Percentiles rank a stretch among this genome's conserved stretches.
phyloP scores from a whole-genome alignment of 2,113 vertebrate genomes.

The Sylvietta virens region DNA sequence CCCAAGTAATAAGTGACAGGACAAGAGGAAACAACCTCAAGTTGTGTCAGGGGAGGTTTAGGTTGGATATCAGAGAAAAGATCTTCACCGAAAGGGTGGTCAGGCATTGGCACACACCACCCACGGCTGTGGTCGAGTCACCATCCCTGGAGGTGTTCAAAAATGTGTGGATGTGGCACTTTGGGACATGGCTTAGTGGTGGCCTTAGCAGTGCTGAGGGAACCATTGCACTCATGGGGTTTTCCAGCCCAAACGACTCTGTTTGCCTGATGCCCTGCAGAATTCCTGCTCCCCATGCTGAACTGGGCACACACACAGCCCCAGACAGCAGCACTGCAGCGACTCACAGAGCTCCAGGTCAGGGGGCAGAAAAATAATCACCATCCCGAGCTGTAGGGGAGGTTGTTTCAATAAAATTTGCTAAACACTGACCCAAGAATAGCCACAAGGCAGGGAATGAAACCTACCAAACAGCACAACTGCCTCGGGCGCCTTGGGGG shows the following conservation, averaged over 20 bases:
- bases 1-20: background rate
- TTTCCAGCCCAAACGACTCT: background rate
- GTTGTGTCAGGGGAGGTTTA: background rate
- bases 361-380: background rate
- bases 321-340: background rate
- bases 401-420: background rate
- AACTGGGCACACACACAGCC: background rate
- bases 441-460: background rate
- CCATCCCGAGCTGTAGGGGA: background rate
- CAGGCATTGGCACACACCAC: accelerated
- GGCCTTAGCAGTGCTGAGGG: background rate
- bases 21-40: background rate
- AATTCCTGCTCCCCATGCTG: background rate
- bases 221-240: accelerated
- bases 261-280: accelerated
- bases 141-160: background rate
- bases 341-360: background rate
- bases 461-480: background rate
- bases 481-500: background rate
- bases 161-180: background rate
- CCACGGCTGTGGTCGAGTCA: background rate
- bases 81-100: background rate
- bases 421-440: background rate
- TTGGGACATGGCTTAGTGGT: background rate
- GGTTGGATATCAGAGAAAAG: background rate